Base-by-base conservation (phyloP, 2,797 vertebrate genomes). In the Toxotes lorentzi region DNA sequence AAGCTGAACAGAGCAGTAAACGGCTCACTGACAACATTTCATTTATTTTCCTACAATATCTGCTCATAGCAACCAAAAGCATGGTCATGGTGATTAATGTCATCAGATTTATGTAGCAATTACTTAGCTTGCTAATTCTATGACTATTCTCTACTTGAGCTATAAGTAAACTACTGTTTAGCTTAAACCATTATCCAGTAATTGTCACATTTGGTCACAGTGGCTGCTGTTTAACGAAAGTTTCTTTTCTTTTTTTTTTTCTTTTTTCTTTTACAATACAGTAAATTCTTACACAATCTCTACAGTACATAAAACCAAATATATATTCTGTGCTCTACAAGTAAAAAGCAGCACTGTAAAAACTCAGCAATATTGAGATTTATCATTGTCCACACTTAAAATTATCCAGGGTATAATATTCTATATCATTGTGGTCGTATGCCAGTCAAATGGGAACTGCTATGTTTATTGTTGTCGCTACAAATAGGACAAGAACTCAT, bases 381-480 rank as follows among this genome's bases (percentile, higher is more conserved):
- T 38, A 41, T 76, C 35, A 81, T 81, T 57, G 68, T 59, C 53
- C 32, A 60, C 53, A 70, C 40, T 56, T 74, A 47, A 69, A 77
- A 68, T 66, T 64, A 82, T 38, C 60, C 47, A n/a, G 73, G 45
- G 48, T 63, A 60, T 66, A 77, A 75, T 77, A 81, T 79, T 82
- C 57, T 61, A 54, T 87, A 85, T 86, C 71, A 83, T 34, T 84
- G 78, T 69, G 84, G 82, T 84, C 23, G 80, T 40, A 78, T 82
- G 64, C 50, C 58, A 69, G 64, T 82, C 62, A 59, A 67, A 63
- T 47, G 50, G 34, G 66, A 67, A 87, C 77, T 5, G 0, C 30
- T 78, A 50, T 86, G 73, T 88, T 78, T 79, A 85, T 76, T 90
- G 86, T 90, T 92, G 75, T 84, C 84, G 90, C 87, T 89, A 54